A percentile compares a stretch with the other conserved stretches of the same genome.
Conservation (phyloP, 2,113 vertebrate species). For the Scortum barcoo region DNA sequence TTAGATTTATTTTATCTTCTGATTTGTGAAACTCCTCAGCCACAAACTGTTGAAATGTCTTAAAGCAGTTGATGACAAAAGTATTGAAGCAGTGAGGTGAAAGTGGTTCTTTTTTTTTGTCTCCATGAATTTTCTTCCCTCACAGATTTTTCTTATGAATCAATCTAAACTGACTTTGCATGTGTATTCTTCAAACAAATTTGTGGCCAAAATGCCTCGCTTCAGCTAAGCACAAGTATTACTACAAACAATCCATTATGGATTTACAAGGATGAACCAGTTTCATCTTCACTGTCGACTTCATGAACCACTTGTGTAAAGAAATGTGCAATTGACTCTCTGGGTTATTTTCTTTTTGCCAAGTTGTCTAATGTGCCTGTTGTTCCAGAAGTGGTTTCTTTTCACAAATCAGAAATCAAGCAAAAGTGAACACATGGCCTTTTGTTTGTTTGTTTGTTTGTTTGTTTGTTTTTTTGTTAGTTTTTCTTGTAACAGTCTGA, state of each 20-base stretch:
- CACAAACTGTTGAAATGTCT: neutral
- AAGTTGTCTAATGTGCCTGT: slow-evolving; percentile 34
- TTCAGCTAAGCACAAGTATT: slow-evolving; percentile 61
- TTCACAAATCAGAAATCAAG: neutral
- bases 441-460: too few species aligned
- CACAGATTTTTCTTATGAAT: slow-evolving; percentile 4
- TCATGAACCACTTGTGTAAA: slow-evolving; percentile 20
- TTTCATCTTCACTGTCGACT: slow-evolving; percentile 21
- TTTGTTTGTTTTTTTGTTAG: too few species aligned
- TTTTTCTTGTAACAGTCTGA: neutral
- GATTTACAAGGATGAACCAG: slow-evolving; percentile 2
- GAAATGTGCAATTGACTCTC: slow-evolving; percentile 51
- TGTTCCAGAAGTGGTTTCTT: slow-evolving; percentile 11
- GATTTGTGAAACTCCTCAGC: slow-evolving; percentile 22
- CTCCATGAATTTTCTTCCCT: neutral
- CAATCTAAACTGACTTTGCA: neutral
- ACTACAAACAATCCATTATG: slow-evolving; percentile 24
- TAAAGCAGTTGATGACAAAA: neutral
- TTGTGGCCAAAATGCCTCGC: neutral
- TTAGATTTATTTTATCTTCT: neutral
- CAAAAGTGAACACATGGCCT: slow-evolving; percentile 19
- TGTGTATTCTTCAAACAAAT: slow-evolving; percentile 9
- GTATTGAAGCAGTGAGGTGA: slow-evolving; percentile 13
- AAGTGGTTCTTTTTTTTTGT: slow-evolving; percentile 16
- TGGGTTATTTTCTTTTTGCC: slow-evolving; percentile 8